phyloP scores from a whole-genome alignment of 2,797 vertebrate genomes.

The Hafferia zeledoni region DNA sequence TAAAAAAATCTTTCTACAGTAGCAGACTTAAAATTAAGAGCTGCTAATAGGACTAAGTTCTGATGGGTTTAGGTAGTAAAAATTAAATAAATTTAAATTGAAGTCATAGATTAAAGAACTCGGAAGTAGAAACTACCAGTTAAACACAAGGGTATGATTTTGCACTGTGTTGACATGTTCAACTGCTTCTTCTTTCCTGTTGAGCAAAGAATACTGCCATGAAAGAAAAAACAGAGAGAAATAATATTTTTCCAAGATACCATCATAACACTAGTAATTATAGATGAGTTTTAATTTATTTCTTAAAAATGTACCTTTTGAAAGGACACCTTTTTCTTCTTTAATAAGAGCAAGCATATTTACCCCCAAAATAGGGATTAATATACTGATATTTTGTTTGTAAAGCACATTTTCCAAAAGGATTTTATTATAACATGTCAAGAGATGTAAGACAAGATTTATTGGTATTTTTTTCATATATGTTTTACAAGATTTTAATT shows the following conservation, averaged over 20 bases:
- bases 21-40: constrained; percentile 3
- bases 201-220: neutral
- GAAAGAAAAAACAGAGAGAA: neutral
- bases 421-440: neutral
- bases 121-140: neutral
- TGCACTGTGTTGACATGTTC: neutral
- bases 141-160: neutral
- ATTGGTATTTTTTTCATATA: neutral
- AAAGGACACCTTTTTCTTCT: neutral
- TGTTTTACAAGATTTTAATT: neutral
- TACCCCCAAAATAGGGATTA: neutral
- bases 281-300: neutral
- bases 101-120: neutral
- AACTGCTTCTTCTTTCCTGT: neutral
- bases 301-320: neutral
- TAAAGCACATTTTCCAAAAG: neutral
- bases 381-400: neutral
- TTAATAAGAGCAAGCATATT: neutral
- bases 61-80: neutral
- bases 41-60: neutral
- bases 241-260: neutral
- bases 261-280: neutral
- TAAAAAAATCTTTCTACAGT: neutral
- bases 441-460: neutral
- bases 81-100: neutral